Evolutionary conservation across 1,140 invertebrate genomes (phyloP), one percentile per base, ranked within the genome.

Genomic region (Oryzaephilus surinamensis): DNA sequence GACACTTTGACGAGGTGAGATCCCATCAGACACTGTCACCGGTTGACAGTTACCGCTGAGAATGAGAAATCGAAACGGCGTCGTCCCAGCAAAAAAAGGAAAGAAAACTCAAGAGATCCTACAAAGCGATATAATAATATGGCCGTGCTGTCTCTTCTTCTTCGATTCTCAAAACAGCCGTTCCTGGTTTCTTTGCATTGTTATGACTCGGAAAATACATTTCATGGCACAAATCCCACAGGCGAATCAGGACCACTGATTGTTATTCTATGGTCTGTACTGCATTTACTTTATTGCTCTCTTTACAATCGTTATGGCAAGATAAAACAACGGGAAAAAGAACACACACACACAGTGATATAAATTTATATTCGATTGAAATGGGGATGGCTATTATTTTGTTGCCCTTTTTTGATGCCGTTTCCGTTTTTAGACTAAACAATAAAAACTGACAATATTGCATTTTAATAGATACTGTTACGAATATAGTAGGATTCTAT

Each of bases 1-100:
- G n/a, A n/a, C n/a, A n/a, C n/a, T n/a, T 36, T 48, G 45, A 51
- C 48, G 45, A 47, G 48, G 36, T 43, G 38, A 51, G 48, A 51
- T 51, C 45, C 28, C 45, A 51, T 51, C 48, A 48, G 36, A 30
- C 28, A 36, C 31, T 40, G 39, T 41, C 43, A 41, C 42, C 48
- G 39, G 45, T 45, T 48, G 45, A 51, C 45, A 45, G 48, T 43
- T 36, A 38, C 48, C 42, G 41, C 43, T 44, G 48, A n/a, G n/a
- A n/a, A n/a, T 51, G 48, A 51, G 48, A 51, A 51, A 51, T 51
- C 45, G 45, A 51, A 51, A 28, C 30, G 18, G 29, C 39, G 37
- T 20, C 30, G 26, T 45, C 33, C 12, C 11, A 21, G 19, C 12
- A 33, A 33, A 33, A 19, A 35, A 35, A 23, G 35, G 41, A 38